These are phyloP conservation scores for Siniperca chuatsi DNA, from an alignment of 2,113 vertebrate genomes.

Conservation along the genomic window DNA sequence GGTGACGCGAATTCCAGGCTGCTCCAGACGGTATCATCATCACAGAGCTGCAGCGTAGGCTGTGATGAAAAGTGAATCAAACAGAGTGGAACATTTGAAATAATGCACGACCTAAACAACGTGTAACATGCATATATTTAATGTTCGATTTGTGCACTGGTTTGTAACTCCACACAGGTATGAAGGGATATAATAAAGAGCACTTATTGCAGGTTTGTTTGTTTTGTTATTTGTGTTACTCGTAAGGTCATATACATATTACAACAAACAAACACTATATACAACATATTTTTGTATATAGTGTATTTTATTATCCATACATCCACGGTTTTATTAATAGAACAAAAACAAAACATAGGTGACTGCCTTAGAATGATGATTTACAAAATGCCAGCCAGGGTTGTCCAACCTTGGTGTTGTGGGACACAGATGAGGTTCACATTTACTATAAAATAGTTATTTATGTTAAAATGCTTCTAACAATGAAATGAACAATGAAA, in stretches of 20 bases:
- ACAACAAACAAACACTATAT: no score
- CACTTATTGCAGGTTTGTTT: neutral
- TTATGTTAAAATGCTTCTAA: neutral
- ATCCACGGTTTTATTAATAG: neutral
- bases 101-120: no score
- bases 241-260: no score
- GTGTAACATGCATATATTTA: neutral
- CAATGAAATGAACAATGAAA: neutral
- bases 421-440: neutral
- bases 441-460: neutral
- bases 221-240: neutral
- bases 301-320: neutral
- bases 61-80: neutral
- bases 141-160: neutral
- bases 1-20: slow-evolving; percentile 77
- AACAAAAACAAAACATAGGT: neutral
- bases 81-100: neutral
- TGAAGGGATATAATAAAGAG: no score
- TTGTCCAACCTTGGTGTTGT: no score
- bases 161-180: neutral
- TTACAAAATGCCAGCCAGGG: neutral
- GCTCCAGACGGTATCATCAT: slow-evolving; percentile 39
- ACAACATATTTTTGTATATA: neutral
- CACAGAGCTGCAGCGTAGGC: neutral
- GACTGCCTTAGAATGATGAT: neutral